phyloP scores from a whole-genome alignment of 1,140 invertebrate genomes.

The Drosophila trapezifrons region DNA sequence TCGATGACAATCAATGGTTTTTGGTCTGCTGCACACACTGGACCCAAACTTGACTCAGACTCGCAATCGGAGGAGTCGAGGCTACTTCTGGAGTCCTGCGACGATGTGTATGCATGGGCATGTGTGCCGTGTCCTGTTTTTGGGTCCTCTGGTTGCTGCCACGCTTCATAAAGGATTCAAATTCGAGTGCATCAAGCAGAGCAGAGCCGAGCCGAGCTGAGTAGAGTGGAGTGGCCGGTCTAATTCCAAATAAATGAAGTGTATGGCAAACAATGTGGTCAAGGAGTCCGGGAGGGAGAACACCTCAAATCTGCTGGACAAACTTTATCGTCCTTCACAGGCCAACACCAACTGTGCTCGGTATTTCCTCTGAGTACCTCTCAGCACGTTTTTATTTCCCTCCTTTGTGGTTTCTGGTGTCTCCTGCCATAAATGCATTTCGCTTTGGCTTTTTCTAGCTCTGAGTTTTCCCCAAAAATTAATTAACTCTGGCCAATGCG shows the following conservation, averaged over 20 bases:
- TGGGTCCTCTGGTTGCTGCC: slow-evolving; percentile 55
- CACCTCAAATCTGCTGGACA: slow-evolving; percentile 45
- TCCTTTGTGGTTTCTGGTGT: slow-evolving; percentile 23
- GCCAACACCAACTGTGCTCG: slow-evolving; percentile 57
- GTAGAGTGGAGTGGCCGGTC: slow-evolving; percentile 51
- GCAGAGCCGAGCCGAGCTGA: slow-evolving; percentile 14
- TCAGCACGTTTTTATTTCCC: slow-evolving; percentile 5
- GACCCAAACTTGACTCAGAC: slow-evolving; percentile 31
- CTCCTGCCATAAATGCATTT: slow-evolving; percentile 51
- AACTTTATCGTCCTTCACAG: slow-evolving; percentile 66
- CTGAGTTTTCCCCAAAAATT: slow-evolving; percentile 55
- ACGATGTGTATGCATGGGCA: slow-evolving; percentile 61
- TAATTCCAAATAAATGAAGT: slow-evolving; percentile 84
- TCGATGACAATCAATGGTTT: slow-evolving; percentile 84
- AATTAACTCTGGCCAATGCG: slow-evolving; percentile 60
- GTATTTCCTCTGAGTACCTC: slow-evolving; percentile 15
- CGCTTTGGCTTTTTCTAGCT: slow-evolving; percentile 49
- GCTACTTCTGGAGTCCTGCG: slow-evolving; percentile 53
- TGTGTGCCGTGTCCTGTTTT: slow-evolving; percentile 37
- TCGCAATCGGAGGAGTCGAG: slow-evolving; percentile 14
- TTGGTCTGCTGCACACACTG: slow-evolving; percentile 78
- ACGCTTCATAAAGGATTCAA: slow-evolving; percentile 83
- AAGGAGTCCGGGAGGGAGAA: background rate
- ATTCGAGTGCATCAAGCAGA: slow-evolving; percentile 73
- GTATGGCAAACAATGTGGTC: slow-evolving; percentile 79